Evolutionary conservation across 1,140 invertebrate species (phyloP), one percentile per base, ranked within the genome.

Genomic region (Idris sp.): DNA sequence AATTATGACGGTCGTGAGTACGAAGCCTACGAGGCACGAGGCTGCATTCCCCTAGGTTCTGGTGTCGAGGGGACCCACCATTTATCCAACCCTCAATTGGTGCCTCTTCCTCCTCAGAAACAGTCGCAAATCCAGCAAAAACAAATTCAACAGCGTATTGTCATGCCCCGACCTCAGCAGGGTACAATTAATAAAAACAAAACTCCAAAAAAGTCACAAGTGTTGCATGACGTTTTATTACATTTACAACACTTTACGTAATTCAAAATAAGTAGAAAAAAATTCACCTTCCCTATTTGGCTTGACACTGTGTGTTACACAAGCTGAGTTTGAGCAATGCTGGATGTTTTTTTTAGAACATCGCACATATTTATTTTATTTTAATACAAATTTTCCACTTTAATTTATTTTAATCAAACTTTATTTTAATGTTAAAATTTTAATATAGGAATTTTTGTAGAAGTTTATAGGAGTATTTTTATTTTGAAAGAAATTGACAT

Each of bases 1-100:
- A 99, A 99, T 90, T 98, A 97, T 89, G 96, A 98, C 84, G 97
- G 97, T 49, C 91, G 94, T 74, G 95, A 96, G 56, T 99, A 99
- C 88, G 95, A 99, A 86, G 94, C 96, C 30, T 88, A 95, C 43
- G 94, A 94, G 71, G 95, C 95, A 30, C 91, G 98, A 62, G 92
- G 92, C 68, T 93, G 93, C 48, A 89, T 95, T 72, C 87, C 89
- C 41, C 83, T 96, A 69, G 94, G 93, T 80, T 89, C 88, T 38
- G 89, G 88, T 43, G 86, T 89, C 44, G 86, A 87, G 71, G 84
- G 83, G 10, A 84, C 81, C 61, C 86, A 87, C 79, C 85, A 82
- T 74, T 78, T 86, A 51, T 87, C 85, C 16, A 87, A 86, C 81
- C 83, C 85, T 33, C 85, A 87, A 56, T 81, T 87, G 83, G 86